Percentiles rank a stretch among this genome's conserved stretches.
phyloP scores from a whole-genome alignment of 2,797 vertebrate species.

The Megaceryle alcyon region DNA sequence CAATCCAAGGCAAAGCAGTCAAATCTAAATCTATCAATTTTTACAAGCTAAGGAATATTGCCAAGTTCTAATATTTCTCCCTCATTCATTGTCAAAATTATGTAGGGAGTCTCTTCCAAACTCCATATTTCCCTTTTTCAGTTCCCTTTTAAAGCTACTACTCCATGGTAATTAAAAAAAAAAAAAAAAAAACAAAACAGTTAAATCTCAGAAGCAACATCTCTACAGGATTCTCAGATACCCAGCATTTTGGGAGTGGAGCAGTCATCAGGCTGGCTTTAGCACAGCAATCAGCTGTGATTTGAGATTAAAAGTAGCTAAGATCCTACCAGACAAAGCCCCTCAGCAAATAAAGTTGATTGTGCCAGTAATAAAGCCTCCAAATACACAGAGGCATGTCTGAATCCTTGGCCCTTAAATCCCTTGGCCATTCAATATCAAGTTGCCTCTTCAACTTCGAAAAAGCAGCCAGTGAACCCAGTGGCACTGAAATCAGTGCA shows the following conservation, averaged over 20 bases:
- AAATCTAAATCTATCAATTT: constrained; percentile 54
- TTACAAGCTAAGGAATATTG: constrained; percentile 59
- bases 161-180: background rate
- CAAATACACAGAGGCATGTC: background rate
- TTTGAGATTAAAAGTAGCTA: constrained; percentile 47
- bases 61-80: constrained; percentile 59
- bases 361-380: background rate
- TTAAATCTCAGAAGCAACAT: background rate
- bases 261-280: background rate
- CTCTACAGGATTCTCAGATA: background rate
- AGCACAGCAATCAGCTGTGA: constrained; percentile 15
- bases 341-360: background rate
- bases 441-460: background rate
- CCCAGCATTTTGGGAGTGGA: background rate
- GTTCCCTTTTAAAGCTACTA: background rate
- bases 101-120: constrained; percentile 17
- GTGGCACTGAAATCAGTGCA: background rate
- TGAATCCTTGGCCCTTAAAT: background rate
- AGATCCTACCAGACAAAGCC: constrained; percentile 28
- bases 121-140: background rate
- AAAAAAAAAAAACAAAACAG: background rate
- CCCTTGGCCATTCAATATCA: background rate
- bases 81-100: background rate
- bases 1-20: constrained; percentile 53
- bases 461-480: background rate